Base-by-base conservation (phyloP, 2,888 invertebrate species). In the Argyra leucocephala region DNA sequence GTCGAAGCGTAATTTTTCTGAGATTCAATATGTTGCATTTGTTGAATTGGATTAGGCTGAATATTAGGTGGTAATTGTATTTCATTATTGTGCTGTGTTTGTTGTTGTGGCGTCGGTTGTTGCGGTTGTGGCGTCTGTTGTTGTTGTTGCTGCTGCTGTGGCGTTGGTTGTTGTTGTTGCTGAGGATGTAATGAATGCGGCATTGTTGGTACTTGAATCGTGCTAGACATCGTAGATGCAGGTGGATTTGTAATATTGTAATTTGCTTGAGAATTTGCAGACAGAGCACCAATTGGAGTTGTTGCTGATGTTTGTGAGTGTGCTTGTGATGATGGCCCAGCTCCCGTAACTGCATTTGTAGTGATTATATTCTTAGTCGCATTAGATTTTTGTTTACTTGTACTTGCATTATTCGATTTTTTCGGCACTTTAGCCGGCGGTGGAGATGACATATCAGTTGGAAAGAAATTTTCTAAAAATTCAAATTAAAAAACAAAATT, bases 341-440 rank as follows among this genome's bases (percentile, higher is more conserved):
- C 22, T 12, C 10, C 22, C 22, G 37, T 18, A 60, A 70, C 71
- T 68, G 72, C 73, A 63, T 75, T 74, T 65, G 71, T 71, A 22
- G 66, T 63, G 31, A 12, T 31, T 18, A n/a, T 15, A 48, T 59
- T 21, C 67, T 68, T 64, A 68, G 73, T 61, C 67, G 63, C 37
- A 69, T 66, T 67, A 72, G 66, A 63, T 65, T 67, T 65, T 71
- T 76, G 73, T 72, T 78, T 79, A 68, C 74, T 73, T 67, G 75
- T 69, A 48, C 1, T 22, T 58, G 58, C 9, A 18, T 31, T 57
- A 69, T 73, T 76, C 22, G 78, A 73, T 72, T 77, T 79, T 70
- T 78, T 78, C 67, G 75, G 71, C 58, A 75, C 72, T 70, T 79
- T 79, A 15, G 78, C 77, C 58, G 78, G 78, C 31, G 79, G 79